These are phyloP conservation scores for Temnothorax curvispinosus DNA, from an alignment of 1,140 invertebrate genomes.

Conservation along the genomic window DNA sequence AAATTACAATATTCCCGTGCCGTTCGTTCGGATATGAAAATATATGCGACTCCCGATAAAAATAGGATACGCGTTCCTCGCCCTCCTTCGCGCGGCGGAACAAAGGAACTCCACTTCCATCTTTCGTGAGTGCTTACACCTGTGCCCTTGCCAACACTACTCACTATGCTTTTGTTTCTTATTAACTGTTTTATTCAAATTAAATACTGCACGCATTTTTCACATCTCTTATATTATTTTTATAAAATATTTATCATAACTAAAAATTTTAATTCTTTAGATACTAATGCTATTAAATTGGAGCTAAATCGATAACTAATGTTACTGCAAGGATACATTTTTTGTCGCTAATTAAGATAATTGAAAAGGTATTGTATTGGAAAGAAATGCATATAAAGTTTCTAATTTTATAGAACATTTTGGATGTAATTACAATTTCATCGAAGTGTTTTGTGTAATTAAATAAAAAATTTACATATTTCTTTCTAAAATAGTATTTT, in stretches of 20 bases:
- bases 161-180: neutral
- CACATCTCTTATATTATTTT: neutral
- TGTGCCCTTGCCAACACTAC: neutral
- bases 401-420: neutral
- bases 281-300: neutral
- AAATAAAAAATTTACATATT: neutral
- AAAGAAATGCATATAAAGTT: slow-evolving; percentile 1
- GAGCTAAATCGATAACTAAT: neutral
- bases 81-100: neutral
- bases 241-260: neutral
- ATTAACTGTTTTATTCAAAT: neutral
- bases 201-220: neutral
- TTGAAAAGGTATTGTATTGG: neutral
- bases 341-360: neutral
- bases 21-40: slow-evolving; percentile 83
- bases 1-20: slow-evolving; percentile 85
- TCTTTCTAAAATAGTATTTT: neutral
- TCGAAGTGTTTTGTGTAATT: neutral
- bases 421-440: neutral
- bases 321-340: neutral
- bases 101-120: neutral
- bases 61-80: slow-evolving; percentile 74
- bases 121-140: neutral
- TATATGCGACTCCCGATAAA: slow-evolving; percentile 83
- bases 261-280: neutral